Evolutionary conservation across 2,888 invertebrate species (phyloP).

Genomic region (Sacculina carcini): DNA sequence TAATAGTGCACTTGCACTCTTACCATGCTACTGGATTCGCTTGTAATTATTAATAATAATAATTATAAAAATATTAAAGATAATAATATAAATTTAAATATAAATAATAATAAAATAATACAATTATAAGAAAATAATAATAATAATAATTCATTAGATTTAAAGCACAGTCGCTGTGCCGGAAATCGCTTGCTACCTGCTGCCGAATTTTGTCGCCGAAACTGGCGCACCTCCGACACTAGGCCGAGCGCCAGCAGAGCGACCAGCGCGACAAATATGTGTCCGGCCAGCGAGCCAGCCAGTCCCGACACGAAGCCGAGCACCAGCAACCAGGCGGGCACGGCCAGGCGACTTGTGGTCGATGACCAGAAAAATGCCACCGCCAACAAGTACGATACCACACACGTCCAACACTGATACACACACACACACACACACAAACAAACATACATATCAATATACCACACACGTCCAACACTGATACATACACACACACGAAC

Average conservation of each 20-base stretch:
- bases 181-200: too few relatives aligned
- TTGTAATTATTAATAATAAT: too few relatives aligned
- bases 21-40: too few relatives aligned
- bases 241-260: slow-evolving; percentile 37
- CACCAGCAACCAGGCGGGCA: slow-evolving; percentile 48
- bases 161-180: too few relatives aligned
- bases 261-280: slow-evolving; percentile 40
- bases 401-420: slow-evolving; percentile 35
- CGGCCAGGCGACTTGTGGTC: slow-evolving; percentile 34
- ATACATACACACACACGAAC: background rate
- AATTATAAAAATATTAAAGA: too few relatives aligned
- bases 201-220: too few relatives aligned
- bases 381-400: slow-evolving; percentile 39
- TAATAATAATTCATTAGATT: too few relatives aligned
- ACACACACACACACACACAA: too few relatives aligned
- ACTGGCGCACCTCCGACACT: slow-evolving; percentile 30
- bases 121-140: too few relatives aligned
- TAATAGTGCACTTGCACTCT: too few relatives aligned
- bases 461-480: background rate
- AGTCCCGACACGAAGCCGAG: slow-evolving; percentile 46
- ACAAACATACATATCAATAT: background rate
- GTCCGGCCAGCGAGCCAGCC: slow-evolving; percentile 46
- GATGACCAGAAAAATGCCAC: slow-evolving; percentile 50
- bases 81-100: too few relatives aligned
- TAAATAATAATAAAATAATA: too few relatives aligned